Evolutionary conservation across 1,140 invertebrate genomes (phyloP).

Genomic region (Brachionus koreanus): DNA sequence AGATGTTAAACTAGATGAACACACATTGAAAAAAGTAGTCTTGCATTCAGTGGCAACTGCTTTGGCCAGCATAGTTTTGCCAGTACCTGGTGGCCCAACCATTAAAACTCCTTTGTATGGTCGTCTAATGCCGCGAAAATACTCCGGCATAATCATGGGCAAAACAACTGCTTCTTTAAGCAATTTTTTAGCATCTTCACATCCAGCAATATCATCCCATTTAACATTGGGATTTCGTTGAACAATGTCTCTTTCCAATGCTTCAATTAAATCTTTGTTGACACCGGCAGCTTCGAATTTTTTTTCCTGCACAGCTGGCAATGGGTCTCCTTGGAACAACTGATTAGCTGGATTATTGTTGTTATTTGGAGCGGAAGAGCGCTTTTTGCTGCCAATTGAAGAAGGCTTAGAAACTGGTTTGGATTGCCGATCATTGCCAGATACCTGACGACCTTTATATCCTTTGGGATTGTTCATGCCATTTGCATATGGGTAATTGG

Average conservation of each 20-base stretch:
- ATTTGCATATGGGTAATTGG: constrained; percentile 52
- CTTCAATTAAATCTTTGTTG: constrained; percentile 88
- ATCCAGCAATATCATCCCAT: constrained; percentile 92
- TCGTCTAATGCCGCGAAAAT: constrained; percentile 89
- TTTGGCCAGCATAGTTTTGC: constrained; percentile 98
- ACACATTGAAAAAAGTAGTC: constrained; percentile 98
- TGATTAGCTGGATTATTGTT: constrained; percentile 8
- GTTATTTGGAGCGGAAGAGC: background rate
- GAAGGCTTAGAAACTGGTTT: constrained; percentile 34
- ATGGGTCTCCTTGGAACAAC: constrained; percentile 45
- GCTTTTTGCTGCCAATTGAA: constrained; percentile 46
- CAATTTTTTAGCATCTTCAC: constrained; percentile 86
- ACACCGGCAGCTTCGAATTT: constrained; percentile 82
- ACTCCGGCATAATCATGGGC: constrained; percentile 96
- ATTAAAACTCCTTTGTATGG: constrained; percentile 92
- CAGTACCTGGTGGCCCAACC: constrained; percentile 95
- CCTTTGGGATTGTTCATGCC: constrained; percentile 46
- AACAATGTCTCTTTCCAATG: constrained; percentile 91
- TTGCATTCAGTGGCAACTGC: constrained; percentile 98
- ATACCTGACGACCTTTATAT: constrained; percentile 7
- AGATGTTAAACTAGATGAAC: constrained; percentile 89
- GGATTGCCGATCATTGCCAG: background rate
- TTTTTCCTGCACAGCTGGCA: constrained; percentile 15
- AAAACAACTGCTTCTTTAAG: constrained; percentile 95
- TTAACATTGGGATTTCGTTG: constrained; percentile 93